Base-by-base conservation (phyloP, 2,797 vertebrate genomes). In the Sphenopsis melanotis region DNA sequence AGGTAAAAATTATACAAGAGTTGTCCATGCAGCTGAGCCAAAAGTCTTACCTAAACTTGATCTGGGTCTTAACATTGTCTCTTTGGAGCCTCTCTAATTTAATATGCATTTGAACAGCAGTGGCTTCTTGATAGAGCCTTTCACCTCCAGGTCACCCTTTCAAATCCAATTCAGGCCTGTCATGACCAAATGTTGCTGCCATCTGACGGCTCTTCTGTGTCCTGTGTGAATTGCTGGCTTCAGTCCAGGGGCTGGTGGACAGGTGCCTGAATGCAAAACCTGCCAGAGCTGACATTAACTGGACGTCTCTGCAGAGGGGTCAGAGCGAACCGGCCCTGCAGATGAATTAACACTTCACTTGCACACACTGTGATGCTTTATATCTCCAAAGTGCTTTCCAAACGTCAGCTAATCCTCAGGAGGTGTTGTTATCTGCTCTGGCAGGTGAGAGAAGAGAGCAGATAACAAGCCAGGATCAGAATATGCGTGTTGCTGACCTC, bases 111-210 rank as follows among this genome's bases (percentile, higher is more conserved):
- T 90, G 94, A 95, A 93, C 89, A 96, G 89, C 91, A 97, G 80
- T 50, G 74, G 49, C 80, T 94, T 80, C 66, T 84, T 57, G 87
- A 94, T 49, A 60, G 89, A 93, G 89, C 95, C 95, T 94, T 96
- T 97, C 96, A 96, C 95, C 94, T 94, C 89, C 77, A 94, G 93
- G 95, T 96, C 95, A 96, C 77, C 87, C 93, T 87, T 96, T 95
- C 93, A 88, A 94, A 96, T 97, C 93, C 95, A 93, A 90, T 94
- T 95, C 95, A 94, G 95, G 85, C 80, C 91, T 95, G 94, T 96
- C 94, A 1, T 70, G 91, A 82, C 93, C 95, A 96, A 96, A 96
- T 96, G 95, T 89, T 95, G 57, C 91, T 63, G 46, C 95, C 95
- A 94, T 95, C 96, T 96, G 95, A 97, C 2, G 2, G 66, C 87